Conservation (phyloP, 2,797 vertebrate genomes). For the Onychomys torridus region DNA sequence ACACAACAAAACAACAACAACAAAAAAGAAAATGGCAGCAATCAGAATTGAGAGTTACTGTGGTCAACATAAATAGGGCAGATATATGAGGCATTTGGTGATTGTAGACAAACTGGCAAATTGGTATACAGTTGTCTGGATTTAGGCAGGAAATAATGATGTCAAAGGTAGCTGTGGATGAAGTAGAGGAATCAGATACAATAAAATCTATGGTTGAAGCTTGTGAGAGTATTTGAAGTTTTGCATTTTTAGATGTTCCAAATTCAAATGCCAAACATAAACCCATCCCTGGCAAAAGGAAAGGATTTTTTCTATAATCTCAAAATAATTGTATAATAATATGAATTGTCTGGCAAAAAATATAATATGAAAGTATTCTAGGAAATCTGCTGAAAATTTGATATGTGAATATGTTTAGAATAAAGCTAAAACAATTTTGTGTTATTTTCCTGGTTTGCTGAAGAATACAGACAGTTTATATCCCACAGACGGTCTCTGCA, state of each 20-base stretch:
- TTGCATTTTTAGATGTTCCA: not conserved
- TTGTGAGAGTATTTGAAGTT: not conserved
- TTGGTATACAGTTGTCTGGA: not conserved
- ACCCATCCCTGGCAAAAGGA: not conserved
- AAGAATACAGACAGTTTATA: slow-evolving; percentile 1
- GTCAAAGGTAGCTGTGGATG: not conserved
- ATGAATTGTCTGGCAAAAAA: not conserved
- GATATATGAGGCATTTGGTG: not conserved
- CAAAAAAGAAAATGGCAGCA: not conserved
- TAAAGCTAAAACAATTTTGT: slow-evolving; percentile 38
- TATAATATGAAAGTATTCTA: not conserved
- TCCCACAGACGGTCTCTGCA: not conserved
- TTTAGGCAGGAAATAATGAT: not conserved
- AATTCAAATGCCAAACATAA: not conserved
- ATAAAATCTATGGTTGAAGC: not conserved
- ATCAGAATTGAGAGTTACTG: slow-evolving; percentile 37
- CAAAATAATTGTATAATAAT: slow-evolving; percentile 29
- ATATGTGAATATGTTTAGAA: slow-evolving; percentile 1
- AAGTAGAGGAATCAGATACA: not conserved
- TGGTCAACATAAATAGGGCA: not conserved
- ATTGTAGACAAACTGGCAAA: not conserved
- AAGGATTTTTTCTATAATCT: not conserved
- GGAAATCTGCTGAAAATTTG: not conserved
- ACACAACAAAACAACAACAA: too few relatives aligned
- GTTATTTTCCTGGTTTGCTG: not conserved